phyloP scores from a whole-genome alignment of 2,797 vertebrate genomes.

The Eremophila alpestris region DNA sequence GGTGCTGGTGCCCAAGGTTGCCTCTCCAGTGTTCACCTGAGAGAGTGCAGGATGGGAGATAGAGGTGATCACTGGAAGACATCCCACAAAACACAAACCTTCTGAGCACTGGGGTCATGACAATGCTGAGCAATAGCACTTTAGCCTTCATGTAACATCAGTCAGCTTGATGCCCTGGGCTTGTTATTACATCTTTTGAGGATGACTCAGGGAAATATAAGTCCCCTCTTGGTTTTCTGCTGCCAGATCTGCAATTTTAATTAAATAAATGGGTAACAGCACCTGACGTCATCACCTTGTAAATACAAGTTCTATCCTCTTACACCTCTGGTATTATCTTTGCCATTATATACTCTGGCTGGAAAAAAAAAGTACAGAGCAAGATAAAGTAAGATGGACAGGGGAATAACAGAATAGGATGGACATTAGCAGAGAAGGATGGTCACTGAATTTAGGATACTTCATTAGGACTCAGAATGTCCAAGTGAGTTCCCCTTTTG shows the following conservation, averaged over 20 bases:
- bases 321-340: not conserved
- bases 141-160: not conserved
- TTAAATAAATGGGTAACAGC: not conserved
- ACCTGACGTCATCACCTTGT: not conserved
- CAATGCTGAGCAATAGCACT: not conserved
- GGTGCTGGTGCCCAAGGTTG: not conserved
- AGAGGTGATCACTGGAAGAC: not conserved
- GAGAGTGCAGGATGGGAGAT: not conserved
- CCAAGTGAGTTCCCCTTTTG: not conserved
- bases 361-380: not conserved
- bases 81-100: not conserved
- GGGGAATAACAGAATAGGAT: not conserved
- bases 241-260: not conserved
- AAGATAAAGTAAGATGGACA: not conserved
- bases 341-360: not conserved
- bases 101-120: not conserved
- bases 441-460: not conserved
- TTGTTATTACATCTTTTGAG: not conserved
- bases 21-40: not conserved
- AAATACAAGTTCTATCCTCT: slow-evolving; percentile 10
- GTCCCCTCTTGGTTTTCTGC: not conserved
- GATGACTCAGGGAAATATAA: not conserved
- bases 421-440: not conserved
- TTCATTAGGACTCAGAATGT: not conserved
- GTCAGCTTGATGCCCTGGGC: not conserved